A percentile compares a stretch with the other conserved stretches of the same genome.
Conservation (phyloP, 2,113 vertebrate genomes). For the Oncorhynchus mykiss region DNA sequence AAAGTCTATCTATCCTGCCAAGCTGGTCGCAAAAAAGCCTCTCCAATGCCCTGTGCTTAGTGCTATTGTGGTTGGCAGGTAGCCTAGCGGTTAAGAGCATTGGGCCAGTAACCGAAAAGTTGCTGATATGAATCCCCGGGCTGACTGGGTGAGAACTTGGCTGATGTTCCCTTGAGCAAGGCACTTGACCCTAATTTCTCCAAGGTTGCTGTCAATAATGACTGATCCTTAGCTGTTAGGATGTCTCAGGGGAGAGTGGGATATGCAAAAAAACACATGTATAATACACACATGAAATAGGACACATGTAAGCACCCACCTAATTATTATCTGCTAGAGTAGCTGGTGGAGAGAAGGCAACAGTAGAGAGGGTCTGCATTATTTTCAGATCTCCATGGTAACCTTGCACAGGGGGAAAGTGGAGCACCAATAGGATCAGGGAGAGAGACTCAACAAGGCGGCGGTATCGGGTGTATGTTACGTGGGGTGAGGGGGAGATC, state of each 20-base stretch:
- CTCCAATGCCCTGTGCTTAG: slow-evolving; percentile 50
- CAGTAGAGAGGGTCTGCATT: slow-evolving; percentile 63
- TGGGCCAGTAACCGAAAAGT: too few relatives aligned
- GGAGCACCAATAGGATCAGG: slow-evolving; percentile 63
- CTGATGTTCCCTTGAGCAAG: too few relatives aligned
- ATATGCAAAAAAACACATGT: too few relatives aligned
- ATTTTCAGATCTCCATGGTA: slow-evolving; percentile 72
- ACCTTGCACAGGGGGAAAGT: slow-evolving; percentile 58
- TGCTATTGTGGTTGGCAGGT: slow-evolving; percentile 13
- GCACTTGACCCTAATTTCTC: too few relatives aligned
- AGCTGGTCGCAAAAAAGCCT: slow-evolving; percentile 51
- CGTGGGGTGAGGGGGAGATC: slow-evolving; percentile 52
- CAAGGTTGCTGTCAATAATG: too few relatives aligned
- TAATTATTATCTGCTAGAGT: slow-evolving; percentile 22
- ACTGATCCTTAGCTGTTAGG: too few relatives aligned
- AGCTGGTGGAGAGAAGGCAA: slow-evolving; percentile 53
- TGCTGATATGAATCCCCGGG: too few relatives aligned
- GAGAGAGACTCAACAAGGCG: not conserved
- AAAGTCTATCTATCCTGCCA: slow-evolving; percentile 25
- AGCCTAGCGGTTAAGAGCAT: too few relatives aligned
- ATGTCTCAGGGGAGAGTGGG: too few relatives aligned
- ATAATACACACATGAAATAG: too few relatives aligned
- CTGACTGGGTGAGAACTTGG: too few relatives aligned
- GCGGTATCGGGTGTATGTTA: slow-evolving; percentile 39
- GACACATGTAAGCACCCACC: too few relatives aligned